Conservation (phyloP, 2,888 invertebrate species). For the Brachypalpus laphriformis region DNA sequence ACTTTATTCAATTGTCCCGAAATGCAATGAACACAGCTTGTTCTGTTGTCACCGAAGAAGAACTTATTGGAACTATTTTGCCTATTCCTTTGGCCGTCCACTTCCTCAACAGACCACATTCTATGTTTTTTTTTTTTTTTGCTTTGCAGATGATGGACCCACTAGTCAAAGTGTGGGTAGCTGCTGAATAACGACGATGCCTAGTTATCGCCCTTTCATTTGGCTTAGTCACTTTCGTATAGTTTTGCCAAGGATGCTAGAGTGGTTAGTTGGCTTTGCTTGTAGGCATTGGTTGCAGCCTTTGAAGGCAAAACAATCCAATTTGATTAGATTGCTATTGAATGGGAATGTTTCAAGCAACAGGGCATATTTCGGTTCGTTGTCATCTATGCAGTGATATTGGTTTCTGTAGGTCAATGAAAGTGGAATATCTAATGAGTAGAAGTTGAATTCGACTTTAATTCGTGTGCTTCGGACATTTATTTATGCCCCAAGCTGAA, state of each 20-base stretch:
- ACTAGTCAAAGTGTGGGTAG: constrained; percentile 11
- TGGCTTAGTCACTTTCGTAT: constrained; percentile 25
- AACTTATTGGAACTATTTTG: constrained; percentile 19
- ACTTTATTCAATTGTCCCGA: constrained; percentile 58
- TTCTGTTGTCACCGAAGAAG: constrained; percentile 22
- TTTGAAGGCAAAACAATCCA: constrained; percentile 54
- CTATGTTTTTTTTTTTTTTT: background rate
- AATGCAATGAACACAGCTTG: constrained; percentile 51
- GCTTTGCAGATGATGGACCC: constrained; percentile 8
- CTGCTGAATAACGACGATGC: constrained; percentile 4
- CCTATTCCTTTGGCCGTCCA: background rate
- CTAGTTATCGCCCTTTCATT: constrained; percentile 32
- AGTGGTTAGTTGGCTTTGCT: constrained; percentile 36
- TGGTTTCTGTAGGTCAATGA: background rate
- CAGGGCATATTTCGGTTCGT: constrained; percentile 13
- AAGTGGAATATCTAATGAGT: background rate
- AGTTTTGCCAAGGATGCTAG: constrained; percentile 24
- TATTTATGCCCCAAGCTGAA: no score
- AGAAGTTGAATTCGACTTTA: background rate
- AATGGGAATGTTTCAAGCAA: constrained; percentile 36
- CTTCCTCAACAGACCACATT: background rate
- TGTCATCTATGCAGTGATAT: background rate
- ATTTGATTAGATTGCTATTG: constrained; percentile 57
- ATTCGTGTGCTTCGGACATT: background rate
- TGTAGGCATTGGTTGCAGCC: constrained; percentile 11